Evolutionary conservation across 2,888 invertebrate species (phyloP).

Genomic region (Sinelater perroti): DNA sequence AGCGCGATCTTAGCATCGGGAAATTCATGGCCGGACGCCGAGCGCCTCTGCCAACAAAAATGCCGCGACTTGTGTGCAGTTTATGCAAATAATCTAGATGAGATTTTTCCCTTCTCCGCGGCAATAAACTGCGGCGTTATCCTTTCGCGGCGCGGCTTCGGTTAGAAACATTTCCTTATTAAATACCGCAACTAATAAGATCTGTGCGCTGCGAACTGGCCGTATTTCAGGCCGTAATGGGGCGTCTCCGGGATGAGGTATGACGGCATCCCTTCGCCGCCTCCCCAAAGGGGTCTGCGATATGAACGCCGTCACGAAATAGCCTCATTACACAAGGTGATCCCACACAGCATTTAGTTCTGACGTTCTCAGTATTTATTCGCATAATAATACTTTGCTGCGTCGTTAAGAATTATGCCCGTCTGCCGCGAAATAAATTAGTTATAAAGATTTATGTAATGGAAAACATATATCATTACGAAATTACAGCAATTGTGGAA

Average conservation of each 20-base stretch:
- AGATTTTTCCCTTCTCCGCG: slow-evolving; percentile 60
- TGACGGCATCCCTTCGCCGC: slow-evolving; percentile 41
- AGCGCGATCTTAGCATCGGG: slow-evolving; percentile 49
- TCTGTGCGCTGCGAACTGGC: slow-evolving; percentile 45
- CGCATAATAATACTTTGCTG: slow-evolving; percentile 68
- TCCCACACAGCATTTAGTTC: slow-evolving; percentile 67
- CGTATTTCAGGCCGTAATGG: slow-evolving; percentile 43
- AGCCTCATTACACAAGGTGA: slow-evolving; percentile 54
- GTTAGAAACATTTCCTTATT: slow-evolving; percentile 61
- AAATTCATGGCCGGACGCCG: slow-evolving; percentile 51
- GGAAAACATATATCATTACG: slow-evolving; percentile 60
- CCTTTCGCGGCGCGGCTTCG: slow-evolving; percentile 52
- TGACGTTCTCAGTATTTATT: slow-evolving; percentile 73
- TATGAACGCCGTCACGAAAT: slow-evolving; percentile 53
- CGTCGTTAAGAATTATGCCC: slow-evolving; percentile 52
- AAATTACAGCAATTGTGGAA: slow-evolving; percentile 58
- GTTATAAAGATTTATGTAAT: slow-evolving; percentile 60
- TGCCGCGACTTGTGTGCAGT: slow-evolving; percentile 57
- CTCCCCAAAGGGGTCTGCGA: slow-evolving; percentile 42
- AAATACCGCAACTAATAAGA: slow-evolving; percentile 61
- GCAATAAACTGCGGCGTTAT: slow-evolving; percentile 59
- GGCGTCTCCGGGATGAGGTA: slow-evolving; percentile 42
- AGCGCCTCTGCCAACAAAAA: slow-evolving; percentile 48
- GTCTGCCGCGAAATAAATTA: slow-evolving; percentile 57
- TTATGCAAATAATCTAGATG: slow-evolving; percentile 64